These are phyloP conservation scores for Parauchenoglanis ngamensis DNA, from an alignment of 2,797 vertebrate species.

Conservation along the genomic window DNA sequence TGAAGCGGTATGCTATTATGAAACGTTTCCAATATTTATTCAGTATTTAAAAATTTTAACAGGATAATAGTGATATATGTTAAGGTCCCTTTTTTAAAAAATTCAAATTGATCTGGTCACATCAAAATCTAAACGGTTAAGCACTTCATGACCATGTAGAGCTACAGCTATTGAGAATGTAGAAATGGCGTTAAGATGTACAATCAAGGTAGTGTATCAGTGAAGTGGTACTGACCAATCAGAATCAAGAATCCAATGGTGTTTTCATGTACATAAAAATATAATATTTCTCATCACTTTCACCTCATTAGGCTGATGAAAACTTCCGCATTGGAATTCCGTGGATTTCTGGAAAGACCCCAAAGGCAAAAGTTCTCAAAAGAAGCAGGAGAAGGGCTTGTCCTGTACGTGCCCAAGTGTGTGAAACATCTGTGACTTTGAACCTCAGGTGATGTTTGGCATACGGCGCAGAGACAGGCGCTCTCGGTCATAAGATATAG, in stretches of 20 bases:
- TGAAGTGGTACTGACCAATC: not conserved
- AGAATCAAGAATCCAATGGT: not conserved
- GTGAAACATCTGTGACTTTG: constrained; percentile 30
- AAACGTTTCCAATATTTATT: not conserved
- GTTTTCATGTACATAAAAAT: not conserved
- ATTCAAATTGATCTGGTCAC: not conserved
- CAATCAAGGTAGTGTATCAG: not conserved
- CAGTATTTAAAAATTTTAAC: not conserved
- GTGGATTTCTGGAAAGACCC: constrained; percentile 32
- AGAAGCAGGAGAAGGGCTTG: constrained; percentile 13
- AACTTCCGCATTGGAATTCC: not conserved
- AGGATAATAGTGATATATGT: not conserved
- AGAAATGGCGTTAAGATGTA: not conserved
- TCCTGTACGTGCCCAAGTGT: constrained; percentile 14
- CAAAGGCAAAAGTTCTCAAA: constrained; percentile 11
- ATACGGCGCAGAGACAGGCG: constrained; percentile 8
- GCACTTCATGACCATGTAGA: not conserved
- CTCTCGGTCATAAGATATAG: constrained; percentile 9
- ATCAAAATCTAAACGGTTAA: not conserved
- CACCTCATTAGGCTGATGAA: not conserved
- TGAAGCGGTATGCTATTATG: not conserved
- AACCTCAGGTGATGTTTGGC: constrained; percentile 6
- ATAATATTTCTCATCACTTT: constrained; percentile 1
- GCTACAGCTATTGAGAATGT: not conserved
- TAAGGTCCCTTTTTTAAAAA: not conserved